Evolutionary conservation across 2,113 vertebrate species (phyloP), one percentile per base, ranked within the genome.

Genomic region (Chamaea fasciata): DNA sequence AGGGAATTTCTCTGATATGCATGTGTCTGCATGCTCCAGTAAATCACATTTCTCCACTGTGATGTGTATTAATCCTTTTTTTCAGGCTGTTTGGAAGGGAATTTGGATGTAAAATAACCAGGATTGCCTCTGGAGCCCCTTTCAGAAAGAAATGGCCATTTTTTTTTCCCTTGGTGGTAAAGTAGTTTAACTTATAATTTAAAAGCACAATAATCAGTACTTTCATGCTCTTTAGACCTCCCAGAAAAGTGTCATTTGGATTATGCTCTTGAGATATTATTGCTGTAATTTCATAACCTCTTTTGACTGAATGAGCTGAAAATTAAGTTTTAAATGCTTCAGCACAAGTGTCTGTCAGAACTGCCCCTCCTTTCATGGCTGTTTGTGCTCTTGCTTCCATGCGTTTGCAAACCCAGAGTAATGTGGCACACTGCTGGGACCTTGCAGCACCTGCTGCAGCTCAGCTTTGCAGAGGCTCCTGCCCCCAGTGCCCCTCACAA

Each of bases 401-500:
- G 49, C 8, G 13, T 68, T 79, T 59, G 52, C 68, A 69, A 47
- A 73, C 8, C n/a, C n/a, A 11, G 73, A 47, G 19, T 0, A 2
- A 30, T 6, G 49, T 17, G 37, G 8, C 8, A 33, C 3, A 24
- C n/a, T 67, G 44, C 64, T 0, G 4, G 9, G 69, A 33, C 24
- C 63, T 56, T 60, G 73, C 37, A 68, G 22, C 53, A 18, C 19
- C 24, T 5, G 0, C 76, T 19, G 37, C 9, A 52, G 27, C 53
- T 44, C 33, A 20, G 33, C 44, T 44, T 12, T 16, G 30, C 41
- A 20, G 15, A 26, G 33, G 23, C 19, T 76, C 33, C 44, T 27
- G 19, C 16, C 24, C 31, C 9, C 11, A 0, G 0, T 22, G 35
- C 37, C 11, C 19, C 42, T 57, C 13, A 7, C 1, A 1, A 50